A percentile compares a stretch with the other conserved stretches of the same genome.
Evolutionary conservation across 1,140 invertebrate species (phyloP).

Genomic region (Drosophila jambulina): DNA sequence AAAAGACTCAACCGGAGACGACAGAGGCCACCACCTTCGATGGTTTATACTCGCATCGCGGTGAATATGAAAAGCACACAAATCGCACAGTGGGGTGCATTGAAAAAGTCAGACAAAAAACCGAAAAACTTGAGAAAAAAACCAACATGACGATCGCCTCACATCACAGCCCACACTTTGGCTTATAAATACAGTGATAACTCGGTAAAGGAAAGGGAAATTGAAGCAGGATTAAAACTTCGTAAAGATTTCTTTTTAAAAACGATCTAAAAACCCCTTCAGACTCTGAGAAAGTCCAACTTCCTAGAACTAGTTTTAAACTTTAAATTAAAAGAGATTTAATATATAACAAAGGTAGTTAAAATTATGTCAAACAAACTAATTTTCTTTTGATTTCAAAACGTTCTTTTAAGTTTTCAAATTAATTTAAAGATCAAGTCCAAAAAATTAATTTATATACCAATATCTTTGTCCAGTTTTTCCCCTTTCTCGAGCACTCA

Average conservation of each 20-base stretch:
- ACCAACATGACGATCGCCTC: slow-evolving; percentile 18
- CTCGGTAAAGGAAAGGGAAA: neutral
- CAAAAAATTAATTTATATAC: neutral
- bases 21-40: slow-evolving; percentile 32
- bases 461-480: accelerated
- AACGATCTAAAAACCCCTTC: neutral
- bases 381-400: neutral
- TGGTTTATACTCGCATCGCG: slow-evolving; percentile 29
- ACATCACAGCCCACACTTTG: slow-evolving; percentile 65
- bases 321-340: neutral
- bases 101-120: slow-evolving; percentile 38
- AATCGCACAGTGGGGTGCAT: slow-evolving; percentile 71
- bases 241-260: neutral
- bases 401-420: neutral
- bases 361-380: neutral
- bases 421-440: neutral
- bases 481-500: neutral
- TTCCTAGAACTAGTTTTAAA: neutral
- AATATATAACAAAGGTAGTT: neutral
- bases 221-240: neutral
- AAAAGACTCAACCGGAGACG: slow-evolving; percentile 44
- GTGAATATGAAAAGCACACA: slow-evolving; percentile 82
- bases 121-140: slow-evolving; percentile 1
- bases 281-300: neutral
- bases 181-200: slow-evolving; percentile 35